Evolutionary conservation across 1,140 invertebrate genomes (phyloP).

Genomic region (Lordiphosa collinella): DNA sequence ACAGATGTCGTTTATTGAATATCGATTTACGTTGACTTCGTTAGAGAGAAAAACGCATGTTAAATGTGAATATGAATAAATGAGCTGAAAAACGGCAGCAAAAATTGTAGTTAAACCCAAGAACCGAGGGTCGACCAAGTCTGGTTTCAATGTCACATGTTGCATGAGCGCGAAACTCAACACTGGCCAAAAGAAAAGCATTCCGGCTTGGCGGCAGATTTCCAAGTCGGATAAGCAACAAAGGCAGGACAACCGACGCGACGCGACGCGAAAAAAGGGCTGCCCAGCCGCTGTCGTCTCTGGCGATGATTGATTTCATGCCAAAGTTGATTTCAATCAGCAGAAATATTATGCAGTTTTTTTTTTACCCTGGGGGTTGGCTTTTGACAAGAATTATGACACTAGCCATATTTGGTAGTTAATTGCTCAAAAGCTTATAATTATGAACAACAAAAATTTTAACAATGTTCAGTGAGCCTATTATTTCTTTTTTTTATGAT

Average conservation of each 20-base stretch:
- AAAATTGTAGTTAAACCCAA: too few species aligned
- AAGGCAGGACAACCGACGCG: constrained; percentile 30
- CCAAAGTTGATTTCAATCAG: constrained; percentile 79
- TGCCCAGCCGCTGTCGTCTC: constrained; percentile 43
- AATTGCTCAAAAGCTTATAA: constrained; percentile 73
- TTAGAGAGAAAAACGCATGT: constrained; percentile 66
- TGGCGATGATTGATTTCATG: constrained; percentile 78
- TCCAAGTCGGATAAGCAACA: constrained; percentile 53
- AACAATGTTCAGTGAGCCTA: constrained; percentile 6
- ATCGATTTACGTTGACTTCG: constrained; percentile 75
- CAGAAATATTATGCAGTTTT: constrained; percentile 78
- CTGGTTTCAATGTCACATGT: constrained; percentile 73
- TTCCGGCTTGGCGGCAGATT: constrained; percentile 59
- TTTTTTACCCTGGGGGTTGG: constrained; percentile 57
- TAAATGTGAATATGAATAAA: constrained; percentile 78
- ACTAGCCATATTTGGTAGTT: constrained; percentile 72
- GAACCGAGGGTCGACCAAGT: neutral
- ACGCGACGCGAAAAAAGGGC: constrained; percentile 9
- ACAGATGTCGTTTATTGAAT: constrained; percentile 79
- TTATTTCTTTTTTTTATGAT: constrained; percentile 9
- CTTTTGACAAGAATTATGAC: constrained; percentile 77
- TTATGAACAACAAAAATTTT: constrained; percentile 36
- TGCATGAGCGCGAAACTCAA: constrained; percentile 75
- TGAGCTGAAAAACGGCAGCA: constrained; percentile 57
- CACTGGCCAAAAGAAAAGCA: constrained; percentile 37